Evolutionary conservation across 2,888 invertebrate genomes (phyloP), one percentile per base, ranked within the genome.

Genomic region (Meteorus colon): DNA sequence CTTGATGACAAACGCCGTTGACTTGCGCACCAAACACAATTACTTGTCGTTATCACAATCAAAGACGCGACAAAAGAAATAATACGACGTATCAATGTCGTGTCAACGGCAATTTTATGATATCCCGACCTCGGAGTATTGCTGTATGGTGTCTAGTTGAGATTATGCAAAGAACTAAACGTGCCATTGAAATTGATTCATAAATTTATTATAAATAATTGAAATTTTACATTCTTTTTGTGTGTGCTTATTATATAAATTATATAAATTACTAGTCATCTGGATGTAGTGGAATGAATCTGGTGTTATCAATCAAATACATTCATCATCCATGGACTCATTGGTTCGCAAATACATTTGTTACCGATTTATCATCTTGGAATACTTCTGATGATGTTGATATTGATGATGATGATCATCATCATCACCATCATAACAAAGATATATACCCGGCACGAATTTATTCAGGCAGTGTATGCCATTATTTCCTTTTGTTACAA

Each of bases 41-140:
- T 45, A 5, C 74, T 19, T 16, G 27, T 55, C 29, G 63, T 75
- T 75, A 75, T 75, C 75, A 55, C 31, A 55, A 34, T 75, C 37
- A 65, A 75, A 75, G 59, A 29, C 65, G 16, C 69, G 34, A 55
- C 55, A 19, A 55, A 55, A 55, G 55, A 55, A 55, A 51, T 55
- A n/a, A 41, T 34, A 34, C 59, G 59, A 69, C 37, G 59, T 69
- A 69, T 59, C 37, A 31, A 69, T 62, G 19, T 48, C 16, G 45
- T 24, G 69, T 34, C 55, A 12, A n/a, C n/a, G 6, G 55, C 31
- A 69, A 55, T 69, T 55, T 67, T 69, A 31, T 69, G 19, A 55
- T 51, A 51, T 48, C 19, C 19, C 31, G 14, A 55, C 37, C n/a
- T 34, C 48, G 31, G 10, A 14, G 31, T 34, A 37, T 12, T 8